Conservation (phyloP, 1,140 invertebrate genomes). For the Anagrus nilaparvatae region DNA sequence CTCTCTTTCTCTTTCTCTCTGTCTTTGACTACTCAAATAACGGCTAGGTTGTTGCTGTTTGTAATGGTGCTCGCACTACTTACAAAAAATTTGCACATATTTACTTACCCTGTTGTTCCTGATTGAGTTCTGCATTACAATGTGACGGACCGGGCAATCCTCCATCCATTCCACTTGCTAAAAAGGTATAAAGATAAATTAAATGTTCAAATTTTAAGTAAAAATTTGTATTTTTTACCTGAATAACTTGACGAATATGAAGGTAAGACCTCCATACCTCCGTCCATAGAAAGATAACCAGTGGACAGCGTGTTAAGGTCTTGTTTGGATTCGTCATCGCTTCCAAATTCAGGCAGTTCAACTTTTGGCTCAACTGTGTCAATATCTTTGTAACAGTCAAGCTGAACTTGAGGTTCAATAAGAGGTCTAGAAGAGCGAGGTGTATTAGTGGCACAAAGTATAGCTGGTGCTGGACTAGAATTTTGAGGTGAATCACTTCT, state of each 20-base stretch:
- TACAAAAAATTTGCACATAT: slow-evolving; percentile 24
- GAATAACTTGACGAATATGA: slow-evolving; percentile 37
- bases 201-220: not conserved
- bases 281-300: slow-evolving; percentile 40
- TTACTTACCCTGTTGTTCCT: slow-evolving; percentile 42
- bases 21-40: slow-evolving; percentile 38
- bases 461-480: slow-evolving; percentile 40
- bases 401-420: slow-evolving; percentile 42
- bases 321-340: slow-evolving; percentile 43
- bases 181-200: slow-evolving; percentile 6
- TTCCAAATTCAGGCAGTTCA: slow-evolving; percentile 49
- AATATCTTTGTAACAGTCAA: slow-evolving; percentile 42
- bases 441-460: slow-evolving; percentile 30
- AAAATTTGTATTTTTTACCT: slow-evolving; percentile 24
- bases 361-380: slow-evolving; percentile 46
- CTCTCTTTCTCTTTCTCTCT: slow-evolving; percentile 25
- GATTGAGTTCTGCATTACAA: slow-evolving; percentile 35
- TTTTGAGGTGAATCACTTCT: slow-evolving; percentile 42
- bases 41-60: slow-evolving; percentile 46
- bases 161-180: slow-evolving; percentile 35
- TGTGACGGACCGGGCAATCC: slow-evolving; percentile 39
- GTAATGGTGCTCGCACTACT: slow-evolving; percentile 45
- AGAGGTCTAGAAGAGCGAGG: slow-evolving; percentile 37
- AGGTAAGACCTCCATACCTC: slow-evolving; percentile 40
- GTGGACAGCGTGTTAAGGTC: slow-evolving; percentile 38